Conservation (phyloP, 2,888 invertebrate species). For the Copidosoma aretas region DNA sequence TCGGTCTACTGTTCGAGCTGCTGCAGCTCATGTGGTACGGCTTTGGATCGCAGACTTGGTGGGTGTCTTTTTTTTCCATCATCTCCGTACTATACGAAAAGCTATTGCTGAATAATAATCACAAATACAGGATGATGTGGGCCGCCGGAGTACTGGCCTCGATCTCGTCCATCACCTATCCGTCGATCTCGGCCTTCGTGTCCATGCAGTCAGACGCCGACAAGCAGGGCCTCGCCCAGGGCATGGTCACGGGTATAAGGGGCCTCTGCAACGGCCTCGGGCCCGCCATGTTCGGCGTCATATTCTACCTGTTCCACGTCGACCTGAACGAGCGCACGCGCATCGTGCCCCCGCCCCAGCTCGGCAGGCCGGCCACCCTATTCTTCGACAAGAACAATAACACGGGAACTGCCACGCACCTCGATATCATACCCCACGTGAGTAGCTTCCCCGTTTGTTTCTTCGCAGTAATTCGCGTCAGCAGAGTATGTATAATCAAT, state of each 20-base stretch:
- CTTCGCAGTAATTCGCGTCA: too few relatives aligned
- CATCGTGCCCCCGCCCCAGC: slow-evolving; percentile 53
- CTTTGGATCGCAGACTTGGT: slow-evolving; percentile 94
- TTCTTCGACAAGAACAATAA: slow-evolving; percentile 61
- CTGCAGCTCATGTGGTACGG: slow-evolving; percentile 97
- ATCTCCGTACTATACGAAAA: too few relatives aligned
- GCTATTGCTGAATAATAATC: too few relatives aligned
- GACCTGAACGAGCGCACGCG: slow-evolving; percentile 82
- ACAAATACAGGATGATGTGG: slow-evolving; percentile 93
- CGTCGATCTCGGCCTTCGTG: slow-evolving; percentile 98
- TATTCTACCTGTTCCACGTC: slow-evolving; percentile 98
- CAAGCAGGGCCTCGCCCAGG: slow-evolving; percentile 94
- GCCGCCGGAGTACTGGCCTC: slow-evolving; percentile 96
- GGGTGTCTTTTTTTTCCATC: too few relatives aligned
- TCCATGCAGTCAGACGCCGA: slow-evolving; percentile 98
- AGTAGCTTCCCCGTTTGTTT: too few relatives aligned
- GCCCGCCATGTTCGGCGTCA: slow-evolving; percentile 97
- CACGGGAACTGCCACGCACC: slow-evolving; percentile 61
- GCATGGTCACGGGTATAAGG: slow-evolving; percentile 98
- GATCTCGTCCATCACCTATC: slow-evolving; percentile 95
- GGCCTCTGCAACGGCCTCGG: slow-evolving; percentile 98
- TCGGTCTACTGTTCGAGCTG: slow-evolving; percentile 96
- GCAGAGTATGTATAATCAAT: too few relatives aligned
- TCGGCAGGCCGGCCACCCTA: slow-evolving; percentile 47
- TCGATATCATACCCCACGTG: slow-evolving; percentile 66